phyloP scores from a whole-genome alignment of 1,140 invertebrate species.

The Philotrypesis tridentata region DNA sequence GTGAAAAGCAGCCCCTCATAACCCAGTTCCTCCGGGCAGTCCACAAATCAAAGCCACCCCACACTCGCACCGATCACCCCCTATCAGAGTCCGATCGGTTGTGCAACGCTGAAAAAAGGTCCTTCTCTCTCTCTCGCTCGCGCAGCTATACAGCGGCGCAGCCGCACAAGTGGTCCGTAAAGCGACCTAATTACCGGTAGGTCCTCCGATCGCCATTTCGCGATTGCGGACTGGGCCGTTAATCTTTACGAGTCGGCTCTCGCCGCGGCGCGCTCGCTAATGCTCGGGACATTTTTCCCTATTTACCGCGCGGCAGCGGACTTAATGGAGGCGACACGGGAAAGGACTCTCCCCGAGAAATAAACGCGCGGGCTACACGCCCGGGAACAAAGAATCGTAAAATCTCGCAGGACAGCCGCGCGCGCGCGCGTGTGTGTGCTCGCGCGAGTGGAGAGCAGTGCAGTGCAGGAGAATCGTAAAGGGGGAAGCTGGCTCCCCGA shows the following conservation, averaged over 20 bases:
- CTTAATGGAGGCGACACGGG: conserved; percentile 40
- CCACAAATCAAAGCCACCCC: conserved; percentile 11
- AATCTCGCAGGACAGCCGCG: conserved; percentile 35
- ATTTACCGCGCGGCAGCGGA: conserved; percentile 37
- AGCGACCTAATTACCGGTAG: conserved; percentile 37
- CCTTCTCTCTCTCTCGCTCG: too few species aligned
- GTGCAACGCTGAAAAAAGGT: neutral
- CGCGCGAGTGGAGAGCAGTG: neutral
- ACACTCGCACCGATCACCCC: neutral
- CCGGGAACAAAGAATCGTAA: conserved; percentile 47
- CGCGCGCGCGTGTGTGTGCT: neutral
- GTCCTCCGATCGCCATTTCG: conserved; percentile 18
- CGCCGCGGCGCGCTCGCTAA: conserved; percentile 1
- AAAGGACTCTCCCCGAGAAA: conserved; percentile 28
- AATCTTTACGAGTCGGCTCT: conserved; percentile 40
- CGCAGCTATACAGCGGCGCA: neutral
- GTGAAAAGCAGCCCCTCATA: neutral
- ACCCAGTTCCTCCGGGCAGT: neutral
- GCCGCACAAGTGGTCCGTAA: neutral
- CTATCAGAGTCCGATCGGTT: neutral
- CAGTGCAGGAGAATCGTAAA: conserved; percentile 43
- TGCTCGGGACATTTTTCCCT: conserved; percentile 39
- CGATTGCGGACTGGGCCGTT: conserved; percentile 10
- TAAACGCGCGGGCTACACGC: conserved; percentile 15
- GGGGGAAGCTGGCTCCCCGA: conserved; percentile 20